These are phyloP conservation scores for Corythornis cristatus DNA, from an alignment of 2,113 vertebrate species.

Conservation along the genomic window DNA sequence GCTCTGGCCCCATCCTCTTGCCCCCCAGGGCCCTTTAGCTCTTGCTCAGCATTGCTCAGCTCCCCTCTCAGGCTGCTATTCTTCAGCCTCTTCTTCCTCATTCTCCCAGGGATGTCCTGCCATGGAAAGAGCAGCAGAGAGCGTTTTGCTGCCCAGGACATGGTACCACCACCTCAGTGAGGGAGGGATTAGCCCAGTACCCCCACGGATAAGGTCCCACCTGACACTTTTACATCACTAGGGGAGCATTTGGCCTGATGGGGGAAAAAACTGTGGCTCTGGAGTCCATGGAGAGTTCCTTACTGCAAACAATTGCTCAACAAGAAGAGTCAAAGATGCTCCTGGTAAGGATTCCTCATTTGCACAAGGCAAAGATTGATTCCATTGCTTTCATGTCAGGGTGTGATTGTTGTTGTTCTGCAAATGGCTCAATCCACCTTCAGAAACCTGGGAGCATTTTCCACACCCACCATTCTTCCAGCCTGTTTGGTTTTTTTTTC, in stretches of 20 bases:
- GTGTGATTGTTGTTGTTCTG: neutral
- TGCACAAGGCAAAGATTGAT: neutral
- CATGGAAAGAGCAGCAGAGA: fast-evolving
- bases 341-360: neutral
- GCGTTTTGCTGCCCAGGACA: neutral
- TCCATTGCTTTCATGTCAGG: neutral
- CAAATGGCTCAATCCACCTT: neutral
- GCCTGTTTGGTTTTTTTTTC: neutral
- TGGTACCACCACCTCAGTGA: neutral
- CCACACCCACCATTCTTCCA: neutral
- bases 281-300: neutral
- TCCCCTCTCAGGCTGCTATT: no score
- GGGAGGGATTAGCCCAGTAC: neutral
- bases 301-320: neutral
- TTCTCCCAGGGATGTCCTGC: neutral
- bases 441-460: neutral
- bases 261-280: neutral
- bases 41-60: no score
- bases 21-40: no score
- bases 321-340: neutral
- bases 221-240: fast-evolving
- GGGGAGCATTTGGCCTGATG: neutral
- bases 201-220: fast-evolving
- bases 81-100: no score
- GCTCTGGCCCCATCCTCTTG: no score